Percentiles rank a stretch among this genome's conserved stretches.
These are phyloP conservation scores for Papilio demoleus DNA, from an alignment of 2,888 invertebrate genomes.

Conservation along the genomic window DNA sequence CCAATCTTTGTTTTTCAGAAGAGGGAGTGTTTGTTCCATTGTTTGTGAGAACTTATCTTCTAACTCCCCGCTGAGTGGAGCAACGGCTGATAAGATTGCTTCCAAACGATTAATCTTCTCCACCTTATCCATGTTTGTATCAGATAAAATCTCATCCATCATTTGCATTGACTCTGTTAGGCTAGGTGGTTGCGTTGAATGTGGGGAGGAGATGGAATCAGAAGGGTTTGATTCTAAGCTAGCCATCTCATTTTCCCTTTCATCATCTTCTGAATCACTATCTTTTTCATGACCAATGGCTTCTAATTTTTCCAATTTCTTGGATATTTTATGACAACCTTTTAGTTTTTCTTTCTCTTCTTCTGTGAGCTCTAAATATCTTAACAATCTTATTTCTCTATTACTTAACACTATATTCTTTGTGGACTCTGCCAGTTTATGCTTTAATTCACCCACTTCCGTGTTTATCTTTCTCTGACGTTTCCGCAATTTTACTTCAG, in stretches of 20 bases:
- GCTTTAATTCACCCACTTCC: constrained; percentile 93
- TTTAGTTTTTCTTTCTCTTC: constrained; percentile 96
- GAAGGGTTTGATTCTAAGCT: constrained; percentile 92
- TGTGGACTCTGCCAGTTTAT: constrained; percentile 90
- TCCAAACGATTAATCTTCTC: constrained; percentile 94
- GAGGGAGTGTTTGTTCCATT: constrained; percentile 80
- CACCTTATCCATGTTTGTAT: constrained; percentile 91
- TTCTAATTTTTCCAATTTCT: constrained; percentile 95
- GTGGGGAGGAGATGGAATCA: constrained; percentile 89
- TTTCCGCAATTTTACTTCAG: constrained; percentile 93
- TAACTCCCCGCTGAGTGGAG: constrained; percentile 86
- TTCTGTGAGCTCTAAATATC: constrained; percentile 95
- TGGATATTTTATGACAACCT: constrained; percentile 95
- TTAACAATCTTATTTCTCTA: constrained; percentile 93
- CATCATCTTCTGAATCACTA: constrained; percentile 89
- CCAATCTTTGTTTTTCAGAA: constrained; percentile 82
- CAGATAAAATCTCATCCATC: constrained; percentile 92
- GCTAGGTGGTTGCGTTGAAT: constrained; percentile 91
- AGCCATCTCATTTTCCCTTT: constrained; percentile 89
- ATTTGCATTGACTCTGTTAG: constrained; percentile 95
- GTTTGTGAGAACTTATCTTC: constrained; percentile 80
- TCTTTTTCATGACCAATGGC: constrained; percentile 90
- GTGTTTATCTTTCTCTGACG: constrained; percentile 95
- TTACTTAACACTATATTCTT: constrained; percentile 96
- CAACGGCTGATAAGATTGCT: constrained; percentile 92